Base-by-base conservation (phyloP, 1,140 invertebrate species). In the Dendroctonus valens region DNA sequence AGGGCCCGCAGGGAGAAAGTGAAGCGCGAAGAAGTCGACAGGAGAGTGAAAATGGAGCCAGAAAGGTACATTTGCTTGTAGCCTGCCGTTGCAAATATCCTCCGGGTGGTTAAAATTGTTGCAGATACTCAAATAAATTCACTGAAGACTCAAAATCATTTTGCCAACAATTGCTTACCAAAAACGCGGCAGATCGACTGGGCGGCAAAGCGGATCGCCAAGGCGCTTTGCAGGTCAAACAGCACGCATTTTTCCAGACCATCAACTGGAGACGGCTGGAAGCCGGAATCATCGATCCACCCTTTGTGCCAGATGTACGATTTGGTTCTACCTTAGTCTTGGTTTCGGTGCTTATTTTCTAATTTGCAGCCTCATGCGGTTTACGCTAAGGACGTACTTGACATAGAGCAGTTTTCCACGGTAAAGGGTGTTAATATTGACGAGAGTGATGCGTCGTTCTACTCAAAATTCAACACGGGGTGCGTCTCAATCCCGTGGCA, bases 401-500 rank as follows among this genome's bases (percentile, higher is more conserved):
- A 99, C 81, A 98, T 99, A 74, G 97, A 99, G 81, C 97, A 99
- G 82, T 99, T 99, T 83, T 98, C 96, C 11, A 99, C 97, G 0
- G 97, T 99, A 15, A 99, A 99, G 84, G 97, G 97, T 66, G 97
- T 99, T 51, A 97, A 96, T 84, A 85, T 99, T 71, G 97, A 99
- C 82, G 92, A 95, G 12, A 94, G 87, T 15, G 97, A 99, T 81
- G 92, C 97, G 76, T 90, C 93, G 41, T 99, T 99, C 83, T 99
- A 99, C 83, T 91, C 89, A 76, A 98, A 98, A 86, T 99, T 99
- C 81, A 99, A 96, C 83, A 98, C 96, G n/a, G 97, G 97, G 69
- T 96, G 93, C 75, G 97, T 99, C 52, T 98, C 95, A 57, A 99
- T 99, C 78, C 97, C 97, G 11, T 99, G 97, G 97, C 97, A 99